Base-by-base conservation (phyloP, 2,113 vertebrate genomes). In the Rhinolophus ferrumequinum region DNA sequence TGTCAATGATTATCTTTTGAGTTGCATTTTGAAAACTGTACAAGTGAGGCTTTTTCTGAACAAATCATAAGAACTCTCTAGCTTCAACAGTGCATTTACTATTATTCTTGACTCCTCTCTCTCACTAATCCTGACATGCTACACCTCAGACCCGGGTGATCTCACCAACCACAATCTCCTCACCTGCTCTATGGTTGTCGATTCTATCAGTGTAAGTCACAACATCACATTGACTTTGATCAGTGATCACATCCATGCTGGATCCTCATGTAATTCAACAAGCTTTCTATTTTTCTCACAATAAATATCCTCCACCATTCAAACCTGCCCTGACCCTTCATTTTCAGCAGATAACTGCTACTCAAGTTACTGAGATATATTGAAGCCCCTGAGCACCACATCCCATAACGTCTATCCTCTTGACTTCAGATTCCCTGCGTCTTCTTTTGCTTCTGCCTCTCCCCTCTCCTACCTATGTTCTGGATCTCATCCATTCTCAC, bases 171-270 rank as follows among this genome's bases (percentile, higher is more conserved):
- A 70, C 6, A 24, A 12, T 60, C 44, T 84, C 85, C 52, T 90
- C n/a, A 58, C 58, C 93, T 93, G 35, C 60, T 81, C 54, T 60
- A 3, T 6, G 8, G 28, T 9, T 88, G 38, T 24, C 87, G 50
- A 96, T 28, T 21, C 60, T 83, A 26, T 22, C 50, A 58, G 19
- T 2, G 0, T 52, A 33, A 86, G 50, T 54, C 69, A 88, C 38
- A 75, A 79, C 76, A 85, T 73, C 44, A 86, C 79, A 67, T 8
- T 81, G 67, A 83, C 84, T 73, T 91, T 90, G 79, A 92, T 38
- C 54, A 90, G 5, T 62, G 54, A 82, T 69, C 58, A 56, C 69
- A 79, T 30, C 85, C n/a, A 94, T 28, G 22, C 9, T 85, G 18
- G 16, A 77, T 18, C 26, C 47, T 15, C 21, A 12, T 28, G 44